phyloP scores from a whole-genome alignment of 2,113 vertebrate genomes.

The Columba livia region DNA sequence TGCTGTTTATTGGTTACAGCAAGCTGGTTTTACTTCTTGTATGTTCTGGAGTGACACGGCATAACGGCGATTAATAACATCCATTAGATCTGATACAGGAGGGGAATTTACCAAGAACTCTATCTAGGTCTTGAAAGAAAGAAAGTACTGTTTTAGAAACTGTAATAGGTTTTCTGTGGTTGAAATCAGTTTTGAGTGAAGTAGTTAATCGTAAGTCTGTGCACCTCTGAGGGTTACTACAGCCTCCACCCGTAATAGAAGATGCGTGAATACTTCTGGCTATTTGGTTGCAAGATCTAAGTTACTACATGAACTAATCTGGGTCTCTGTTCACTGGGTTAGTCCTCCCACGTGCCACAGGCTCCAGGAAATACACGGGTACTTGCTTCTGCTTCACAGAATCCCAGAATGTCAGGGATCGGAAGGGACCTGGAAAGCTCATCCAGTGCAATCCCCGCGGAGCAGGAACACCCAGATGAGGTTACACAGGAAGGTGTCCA shows the following conservation, averaged over 20 bases:
- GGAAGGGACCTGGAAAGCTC: too few species aligned
- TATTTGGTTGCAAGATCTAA: neutral
- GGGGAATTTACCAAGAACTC: neutral
- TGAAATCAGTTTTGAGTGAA: neutral
- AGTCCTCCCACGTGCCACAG: accelerated
- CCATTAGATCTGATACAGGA: neutral
- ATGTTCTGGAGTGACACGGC: neutral
- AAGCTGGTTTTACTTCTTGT: neutral
- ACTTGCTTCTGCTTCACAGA: neutral
- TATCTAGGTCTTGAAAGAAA: neutral
- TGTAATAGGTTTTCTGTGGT: neutral
- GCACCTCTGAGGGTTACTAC: neutral
- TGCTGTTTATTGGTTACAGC: neutral
- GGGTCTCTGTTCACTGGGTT: neutral
- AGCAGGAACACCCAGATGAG: too few species aligned
- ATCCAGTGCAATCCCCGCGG: too few species aligned
- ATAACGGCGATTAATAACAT: neutral
- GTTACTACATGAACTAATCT: neutral
- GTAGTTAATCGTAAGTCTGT: neutral
- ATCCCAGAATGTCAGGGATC: too few species aligned
- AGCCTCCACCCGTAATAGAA: neutral
- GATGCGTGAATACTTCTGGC: neutral
- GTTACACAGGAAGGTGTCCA: too few species aligned
- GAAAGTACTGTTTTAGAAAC: neutral
- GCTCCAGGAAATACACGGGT: neutral